A percentile compares a stretch with the other conserved stretches of the same genome.
These are phyloP conservation scores for Antheraea mylitta DNA, from an alignment of 1,140 invertebrate species.

Conservation along the genomic window DNA sequence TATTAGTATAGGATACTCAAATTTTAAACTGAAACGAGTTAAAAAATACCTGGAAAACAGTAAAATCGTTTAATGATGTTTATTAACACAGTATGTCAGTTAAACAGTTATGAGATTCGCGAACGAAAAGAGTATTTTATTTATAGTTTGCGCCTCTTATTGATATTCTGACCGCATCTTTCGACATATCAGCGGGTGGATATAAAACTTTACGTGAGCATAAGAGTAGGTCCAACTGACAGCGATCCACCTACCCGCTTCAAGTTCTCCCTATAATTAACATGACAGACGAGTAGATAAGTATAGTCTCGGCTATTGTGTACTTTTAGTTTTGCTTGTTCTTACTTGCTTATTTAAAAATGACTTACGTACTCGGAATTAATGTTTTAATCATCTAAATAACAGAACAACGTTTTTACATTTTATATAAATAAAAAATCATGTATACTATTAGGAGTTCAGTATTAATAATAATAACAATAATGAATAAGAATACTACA, in stretches of 20 bases:
- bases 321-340: background rate
- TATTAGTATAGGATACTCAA: background rate
- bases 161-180: constrained; percentile 46
- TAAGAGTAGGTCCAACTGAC: constrained; percentile 16
- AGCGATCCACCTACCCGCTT: constrained; percentile 18
- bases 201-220: constrained; percentile 42
- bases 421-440: too few relatives aligned
- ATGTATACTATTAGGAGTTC: too few relatives aligned
- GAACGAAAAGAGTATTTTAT: constrained; percentile 32
- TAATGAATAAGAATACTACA: too few relatives aligned
- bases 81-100: constrained; percentile 21
- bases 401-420: too few relatives aligned
- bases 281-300: background rate
- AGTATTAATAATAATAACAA: too few relatives aligned
- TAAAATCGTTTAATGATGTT: constrained; percentile 14
- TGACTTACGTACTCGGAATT: background rate
- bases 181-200: constrained; percentile 40
- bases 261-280: background rate
- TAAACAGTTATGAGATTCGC: constrained; percentile 25
- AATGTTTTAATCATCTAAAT: too few relatives aligned
- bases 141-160: constrained; percentile 44
- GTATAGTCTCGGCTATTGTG: background rate
- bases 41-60: constrained; percentile 15
- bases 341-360: background rate
- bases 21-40: constrained; percentile 6